These are phyloP conservation scores for Sciurus carolinensis DNA, from an alignment of 2,797 vertebrate species.

Conservation along the genomic window DNA sequence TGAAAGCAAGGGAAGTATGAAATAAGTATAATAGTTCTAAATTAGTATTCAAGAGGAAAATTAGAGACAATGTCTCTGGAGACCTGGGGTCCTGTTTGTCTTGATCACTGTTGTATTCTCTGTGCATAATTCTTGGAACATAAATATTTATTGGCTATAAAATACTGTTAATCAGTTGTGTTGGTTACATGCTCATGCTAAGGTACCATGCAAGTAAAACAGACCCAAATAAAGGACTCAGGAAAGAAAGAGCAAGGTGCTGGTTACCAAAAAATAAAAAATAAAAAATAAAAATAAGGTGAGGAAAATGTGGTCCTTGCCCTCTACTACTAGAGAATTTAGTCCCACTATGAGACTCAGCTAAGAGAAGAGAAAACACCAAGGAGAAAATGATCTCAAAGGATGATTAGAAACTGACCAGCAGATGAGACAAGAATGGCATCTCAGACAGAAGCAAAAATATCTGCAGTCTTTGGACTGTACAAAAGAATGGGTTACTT, in stretches of 20 bases:
- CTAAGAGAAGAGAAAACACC: background rate
- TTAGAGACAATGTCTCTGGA: conserved; percentile 6
- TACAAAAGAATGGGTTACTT: conserved; percentile 1
- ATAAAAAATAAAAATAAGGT: background rate
- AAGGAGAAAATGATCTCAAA: conserved; percentile 20
- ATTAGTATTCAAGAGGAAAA: conserved; percentile 63
- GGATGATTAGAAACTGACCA: conserved; percentile 25
- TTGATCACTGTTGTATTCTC: background rate
- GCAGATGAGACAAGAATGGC: background rate
- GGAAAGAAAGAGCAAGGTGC: background rate
- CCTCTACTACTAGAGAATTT: background rate
- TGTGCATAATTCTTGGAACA: background rate
- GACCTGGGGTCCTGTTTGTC: background rate
- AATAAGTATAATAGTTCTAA: conserved; percentile 1
- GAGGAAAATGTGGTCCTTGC: background rate
- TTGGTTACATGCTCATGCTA: background rate
- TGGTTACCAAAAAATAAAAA: background rate
- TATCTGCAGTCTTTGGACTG: background rate
- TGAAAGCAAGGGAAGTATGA: background rate
- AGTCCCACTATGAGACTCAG: background rate
- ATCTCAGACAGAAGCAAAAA: conserved; percentile 22
- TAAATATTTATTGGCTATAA: conserved; percentile 46
- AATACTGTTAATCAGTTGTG: conserved; percentile 41
- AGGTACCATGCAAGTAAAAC: background rate
- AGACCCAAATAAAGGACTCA: background rate